Evolutionary conservation across 2,888 invertebrate species (phyloP).

Genomic region (Cephus spinipes): DNA sequence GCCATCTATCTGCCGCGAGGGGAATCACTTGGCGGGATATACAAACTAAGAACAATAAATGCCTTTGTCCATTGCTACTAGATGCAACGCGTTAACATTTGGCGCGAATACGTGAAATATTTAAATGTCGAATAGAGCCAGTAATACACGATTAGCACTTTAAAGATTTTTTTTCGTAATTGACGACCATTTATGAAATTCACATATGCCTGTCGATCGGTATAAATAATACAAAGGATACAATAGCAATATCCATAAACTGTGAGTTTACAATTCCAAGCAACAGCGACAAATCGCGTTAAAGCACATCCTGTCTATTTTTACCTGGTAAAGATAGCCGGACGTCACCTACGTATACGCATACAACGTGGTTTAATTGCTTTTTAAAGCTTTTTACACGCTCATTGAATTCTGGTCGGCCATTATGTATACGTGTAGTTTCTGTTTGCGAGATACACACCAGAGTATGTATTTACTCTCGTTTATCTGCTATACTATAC

Average conservation of each 20-base stretch:
- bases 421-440: conserved; percentile 10
- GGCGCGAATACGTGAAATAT: neutral
- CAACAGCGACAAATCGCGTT: neutral
- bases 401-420: neutral
- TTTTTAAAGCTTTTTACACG: neutral
- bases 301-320: neutral
- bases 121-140: neutral
- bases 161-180: neutral
- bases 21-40: neutral
- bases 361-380: neutral
- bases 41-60: neutral
- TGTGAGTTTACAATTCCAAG: neutral
- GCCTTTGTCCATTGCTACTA: neutral
- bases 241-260: neutral
- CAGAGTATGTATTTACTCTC: neutral
- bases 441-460: conserved; percentile 10
- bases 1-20: neutral
- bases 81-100: neutral
- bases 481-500: conserved; percentile 1
- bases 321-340: neutral
- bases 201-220: neutral
- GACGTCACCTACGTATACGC: neutral
- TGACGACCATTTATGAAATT: neutral
- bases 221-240: neutral
- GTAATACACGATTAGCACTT: neutral